phyloP scores from a whole-genome alignment of 2,888 invertebrate species.

The Holacanthella duospinosa region DNA sequence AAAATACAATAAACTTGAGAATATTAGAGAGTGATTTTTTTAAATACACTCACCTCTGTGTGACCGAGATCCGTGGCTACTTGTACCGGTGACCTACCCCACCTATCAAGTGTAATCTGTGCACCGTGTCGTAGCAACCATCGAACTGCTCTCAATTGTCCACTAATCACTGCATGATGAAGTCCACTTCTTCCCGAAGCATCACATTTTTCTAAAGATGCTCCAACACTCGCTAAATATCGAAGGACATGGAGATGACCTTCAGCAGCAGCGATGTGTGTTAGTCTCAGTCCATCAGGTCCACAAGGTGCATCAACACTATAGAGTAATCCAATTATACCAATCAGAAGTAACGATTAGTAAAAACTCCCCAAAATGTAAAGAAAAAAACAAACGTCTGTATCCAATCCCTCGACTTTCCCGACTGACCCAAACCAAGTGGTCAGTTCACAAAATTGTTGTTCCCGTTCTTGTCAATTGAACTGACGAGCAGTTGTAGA shows the following conservation, averaged over 20 bases:
- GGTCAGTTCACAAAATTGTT: too few relatives aligned
- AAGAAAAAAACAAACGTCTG: not conserved
- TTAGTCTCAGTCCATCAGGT: conserved; percentile 69
- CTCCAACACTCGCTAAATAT: conserved; percentile 32
- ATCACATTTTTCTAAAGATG: conserved; percentile 32
- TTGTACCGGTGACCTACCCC: conserved; percentile 80
- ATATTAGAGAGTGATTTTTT: too few relatives aligned
- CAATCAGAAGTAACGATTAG: too few relatives aligned
- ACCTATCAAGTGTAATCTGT: conserved; percentile 66
- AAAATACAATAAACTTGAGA: too few relatives aligned
- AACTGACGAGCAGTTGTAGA: too few relatives aligned
- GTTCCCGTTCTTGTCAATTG: too few relatives aligned
- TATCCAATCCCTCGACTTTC: too few relatives aligned
- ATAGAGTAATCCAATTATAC: conserved; percentile 10
- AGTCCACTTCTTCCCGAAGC: conserved; percentile 40
- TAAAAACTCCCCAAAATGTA: too few relatives aligned
- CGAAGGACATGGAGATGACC: conserved; percentile 51
- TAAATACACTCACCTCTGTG: conserved; percentile 54
- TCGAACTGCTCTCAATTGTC: conserved; percentile 51
- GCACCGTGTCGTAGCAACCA: conserved; percentile 79
- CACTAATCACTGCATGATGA: conserved; percentile 45
- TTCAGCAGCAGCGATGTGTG: conserved; percentile 78
- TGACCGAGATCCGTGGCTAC: conserved; percentile 86
- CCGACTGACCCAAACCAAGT: too few relatives aligned
- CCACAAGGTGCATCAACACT: conserved; percentile 36